Conservation (phyloP, 2,888 invertebrate species). For the Tricholauxania praeusta region DNA sequence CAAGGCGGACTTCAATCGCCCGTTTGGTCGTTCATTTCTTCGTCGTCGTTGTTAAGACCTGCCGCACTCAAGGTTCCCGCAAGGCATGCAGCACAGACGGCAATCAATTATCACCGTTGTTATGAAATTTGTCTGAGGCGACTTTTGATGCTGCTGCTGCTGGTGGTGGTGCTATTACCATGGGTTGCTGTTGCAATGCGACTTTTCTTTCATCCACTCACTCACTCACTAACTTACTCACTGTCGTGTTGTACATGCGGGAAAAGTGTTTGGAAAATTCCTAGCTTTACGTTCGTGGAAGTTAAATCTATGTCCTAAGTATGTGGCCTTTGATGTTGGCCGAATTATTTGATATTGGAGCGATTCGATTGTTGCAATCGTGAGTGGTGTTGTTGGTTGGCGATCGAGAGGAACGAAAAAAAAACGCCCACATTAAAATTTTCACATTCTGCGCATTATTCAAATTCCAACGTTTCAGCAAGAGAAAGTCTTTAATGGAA, state of each 20-base stretch:
- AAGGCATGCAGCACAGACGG: conserved; percentile 25
- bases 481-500: too few relatives aligned
- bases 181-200: background rate
- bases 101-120: conserved; percentile 37
- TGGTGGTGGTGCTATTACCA: background rate
- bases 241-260: background rate
- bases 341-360: conserved; percentile 4
- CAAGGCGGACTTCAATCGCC: too few relatives aligned
- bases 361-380: too few relatives aligned
- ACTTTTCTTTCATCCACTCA: conserved; percentile 16
- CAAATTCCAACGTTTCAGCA: too few relatives aligned
- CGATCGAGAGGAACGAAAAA: background rate
- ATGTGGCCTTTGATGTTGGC: conserved; percentile 17
- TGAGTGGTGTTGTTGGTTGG: background rate
- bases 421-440: conserved; percentile 28
- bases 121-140: conserved; percentile 35
- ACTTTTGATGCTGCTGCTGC: conserved; percentile 2
- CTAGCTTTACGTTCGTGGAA: background rate
- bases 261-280: conserved; percentile 15
- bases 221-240: conserved; percentile 10
- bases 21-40: too few relatives aligned
- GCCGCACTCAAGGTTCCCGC: conserved; percentile 23
- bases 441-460: background rate
- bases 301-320: too few relatives aligned
- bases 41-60: conserved; percentile 13